phyloP scores from a whole-genome alignment of 2,797 vertebrate genomes.

The Graptemys geographica region DNA sequence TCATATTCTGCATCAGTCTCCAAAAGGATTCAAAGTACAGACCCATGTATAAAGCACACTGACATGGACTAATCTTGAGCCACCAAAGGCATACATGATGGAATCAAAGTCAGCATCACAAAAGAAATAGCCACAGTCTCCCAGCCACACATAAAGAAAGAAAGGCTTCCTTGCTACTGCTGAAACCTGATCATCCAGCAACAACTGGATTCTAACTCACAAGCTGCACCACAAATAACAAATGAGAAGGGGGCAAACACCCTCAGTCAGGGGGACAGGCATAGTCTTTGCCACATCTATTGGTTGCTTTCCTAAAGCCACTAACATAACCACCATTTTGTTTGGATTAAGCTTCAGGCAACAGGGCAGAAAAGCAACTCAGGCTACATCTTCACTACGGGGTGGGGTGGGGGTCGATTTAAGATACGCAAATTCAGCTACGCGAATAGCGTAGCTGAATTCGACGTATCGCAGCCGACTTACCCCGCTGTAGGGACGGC shows the following conservation, averaged over 20 bases:
- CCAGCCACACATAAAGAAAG: background rate
- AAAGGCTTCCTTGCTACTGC: background rate
- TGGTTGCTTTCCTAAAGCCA: background rate
- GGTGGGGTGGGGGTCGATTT: no score
- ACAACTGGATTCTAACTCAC: background rate
- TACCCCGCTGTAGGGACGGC: no score
- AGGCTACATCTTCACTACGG: no score
- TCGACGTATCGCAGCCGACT: no score
- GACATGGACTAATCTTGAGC: background rate
- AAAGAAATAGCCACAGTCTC: background rate
- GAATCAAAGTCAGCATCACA: background rate
- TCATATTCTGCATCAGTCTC: background rate
- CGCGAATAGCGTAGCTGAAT: no score
- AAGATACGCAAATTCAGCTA: no score
- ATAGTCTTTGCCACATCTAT: background rate
- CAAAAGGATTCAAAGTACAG: background rate
- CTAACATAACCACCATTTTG: background rate
- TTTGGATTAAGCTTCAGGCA: background rate
- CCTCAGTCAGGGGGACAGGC: background rate
- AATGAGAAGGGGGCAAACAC: background rate
- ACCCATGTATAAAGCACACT: accelerated
- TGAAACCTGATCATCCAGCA: background rate
- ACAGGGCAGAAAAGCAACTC: background rate
- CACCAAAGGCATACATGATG: background rate
- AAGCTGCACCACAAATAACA: background rate